phyloP scores from a whole-genome alignment of 1,140 invertebrate species.

The Platorchestia sp. region DNA sequence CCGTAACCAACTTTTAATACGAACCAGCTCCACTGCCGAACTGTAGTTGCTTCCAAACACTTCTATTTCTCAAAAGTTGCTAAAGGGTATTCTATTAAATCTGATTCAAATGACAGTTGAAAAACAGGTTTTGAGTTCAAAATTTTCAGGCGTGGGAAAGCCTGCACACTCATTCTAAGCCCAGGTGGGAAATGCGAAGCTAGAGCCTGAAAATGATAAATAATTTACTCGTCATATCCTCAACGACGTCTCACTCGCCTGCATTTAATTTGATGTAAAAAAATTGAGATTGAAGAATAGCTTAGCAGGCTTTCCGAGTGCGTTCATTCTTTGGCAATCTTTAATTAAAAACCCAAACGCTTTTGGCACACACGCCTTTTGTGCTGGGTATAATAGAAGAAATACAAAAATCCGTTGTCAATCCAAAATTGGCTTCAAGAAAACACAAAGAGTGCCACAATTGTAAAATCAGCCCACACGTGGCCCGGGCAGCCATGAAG shows the following conservation, averaged over 20 bases:
- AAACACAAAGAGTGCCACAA: neutral
- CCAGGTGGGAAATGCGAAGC: neutral
- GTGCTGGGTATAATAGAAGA: neutral
- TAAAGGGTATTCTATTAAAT: neutral
- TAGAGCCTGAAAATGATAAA: no score
- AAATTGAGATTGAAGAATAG: neutral
- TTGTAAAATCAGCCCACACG: neutral
- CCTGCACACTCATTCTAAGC: neutral
- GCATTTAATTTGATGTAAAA: neutral
- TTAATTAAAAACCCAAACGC: neutral
- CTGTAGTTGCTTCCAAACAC: neutral
- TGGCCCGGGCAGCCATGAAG: neutral
- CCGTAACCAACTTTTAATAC: neutral
- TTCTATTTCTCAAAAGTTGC: neutral
- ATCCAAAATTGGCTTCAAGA: neutral
- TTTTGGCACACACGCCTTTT: neutral
- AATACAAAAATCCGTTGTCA: neutral
- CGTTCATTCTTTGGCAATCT: neutral
- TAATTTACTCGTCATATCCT: no score
- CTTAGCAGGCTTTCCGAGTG: neutral
- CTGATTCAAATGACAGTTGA: neutral
- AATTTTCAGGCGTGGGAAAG: neutral
- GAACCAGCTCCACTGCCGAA: neutral
- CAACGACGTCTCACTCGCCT: neutral
- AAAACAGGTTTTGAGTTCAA: neutral